A percentile compares a stretch with the other conserved stretches of the same genome.
Evolutionary conservation across 2,113 vertebrate genomes (phyloP).

Genomic region (Apeltes quadracus): DNA sequence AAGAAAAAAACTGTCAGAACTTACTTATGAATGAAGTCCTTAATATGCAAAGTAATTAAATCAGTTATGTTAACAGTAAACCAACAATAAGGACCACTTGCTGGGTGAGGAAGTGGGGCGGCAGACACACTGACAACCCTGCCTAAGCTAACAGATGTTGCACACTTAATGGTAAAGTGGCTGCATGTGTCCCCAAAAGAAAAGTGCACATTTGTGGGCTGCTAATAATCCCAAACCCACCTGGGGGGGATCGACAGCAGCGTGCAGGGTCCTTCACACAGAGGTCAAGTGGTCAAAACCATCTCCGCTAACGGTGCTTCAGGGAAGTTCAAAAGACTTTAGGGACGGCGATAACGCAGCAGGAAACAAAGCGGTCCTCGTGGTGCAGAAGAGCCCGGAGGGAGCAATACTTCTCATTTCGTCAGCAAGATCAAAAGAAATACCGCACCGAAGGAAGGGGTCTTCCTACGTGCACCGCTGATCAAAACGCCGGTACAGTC

Average conservation of each 20-base stretch:
- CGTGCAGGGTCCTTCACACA: conserved; percentile 78
- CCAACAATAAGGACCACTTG: neutral
- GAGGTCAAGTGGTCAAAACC: conserved; percentile 84
- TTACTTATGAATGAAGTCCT: neutral
- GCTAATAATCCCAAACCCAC: conserved; percentile 24
- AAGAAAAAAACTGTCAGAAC: neutral
- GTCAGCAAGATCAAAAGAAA: neutral
- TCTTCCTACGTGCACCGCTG: neutral
- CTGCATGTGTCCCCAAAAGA: neutral
- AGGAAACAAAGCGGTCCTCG: neutral
- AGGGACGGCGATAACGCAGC: neutral
- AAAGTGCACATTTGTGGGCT: neutral
- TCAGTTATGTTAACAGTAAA: neutral
- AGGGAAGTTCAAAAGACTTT: neutral
- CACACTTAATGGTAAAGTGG: neutral
- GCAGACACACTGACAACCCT: neutral
- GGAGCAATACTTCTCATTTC: neutral
- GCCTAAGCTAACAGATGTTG: neutral
- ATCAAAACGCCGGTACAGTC: neutral
- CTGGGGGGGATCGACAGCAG: conserved; percentile 66
- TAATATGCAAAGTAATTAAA: neutral
- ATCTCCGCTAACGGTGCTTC: conserved; percentile 70
- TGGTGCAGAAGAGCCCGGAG: neutral
- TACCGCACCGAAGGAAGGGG: neutral
- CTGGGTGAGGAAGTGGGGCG: no score